Evolutionary conservation across 2,888 invertebrate genomes (phyloP).

Genomic region (Mimas tiliae): DNA sequence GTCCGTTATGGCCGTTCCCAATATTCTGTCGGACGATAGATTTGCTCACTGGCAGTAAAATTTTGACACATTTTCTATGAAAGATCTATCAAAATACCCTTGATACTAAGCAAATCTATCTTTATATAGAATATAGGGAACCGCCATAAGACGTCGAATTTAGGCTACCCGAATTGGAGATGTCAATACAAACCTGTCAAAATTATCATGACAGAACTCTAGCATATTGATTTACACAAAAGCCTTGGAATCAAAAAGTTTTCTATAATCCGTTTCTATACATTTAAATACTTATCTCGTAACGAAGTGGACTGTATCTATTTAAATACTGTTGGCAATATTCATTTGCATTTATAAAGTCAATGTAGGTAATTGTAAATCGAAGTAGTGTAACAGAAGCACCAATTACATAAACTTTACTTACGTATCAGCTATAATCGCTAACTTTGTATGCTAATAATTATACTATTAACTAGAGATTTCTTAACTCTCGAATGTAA

Average conservation of each 20-base stretch:
- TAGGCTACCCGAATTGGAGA: neutral
- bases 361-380: conserved; percentile 17
- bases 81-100: too few relatives aligned
- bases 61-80: too few relatives aligned
- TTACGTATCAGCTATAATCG: conserved; percentile 58
- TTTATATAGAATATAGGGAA: too few relatives aligned
- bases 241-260: conserved; percentile 22
- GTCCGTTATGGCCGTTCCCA: too few relatives aligned
- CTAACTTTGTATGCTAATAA: conserved; percentile 62
- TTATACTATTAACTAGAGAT: conserved; percentile 71
- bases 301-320: conserved; percentile 9
- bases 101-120: too few relatives aligned
- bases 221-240: neutral
- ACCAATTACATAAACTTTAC: conserved; percentile 65
- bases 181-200: neutral
- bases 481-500: conserved; percentile 77
- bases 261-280: conserved; percentile 44
- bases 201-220: neutral
- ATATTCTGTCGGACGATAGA: too few relatives aligned
- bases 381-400: conserved; percentile 54
- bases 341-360: conserved; percentile 8
- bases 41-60: too few relatives aligned
- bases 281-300: conserved; percentile 15
- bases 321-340: conserved; percentile 17
- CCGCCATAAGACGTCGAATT: too few relatives aligned